Percentiles rank a stretch among this genome's conserved stretches.
Evolutionary conservation across 2,113 vertebrate species (phyloP).

Genomic region (Holacanthus passer): DNA sequence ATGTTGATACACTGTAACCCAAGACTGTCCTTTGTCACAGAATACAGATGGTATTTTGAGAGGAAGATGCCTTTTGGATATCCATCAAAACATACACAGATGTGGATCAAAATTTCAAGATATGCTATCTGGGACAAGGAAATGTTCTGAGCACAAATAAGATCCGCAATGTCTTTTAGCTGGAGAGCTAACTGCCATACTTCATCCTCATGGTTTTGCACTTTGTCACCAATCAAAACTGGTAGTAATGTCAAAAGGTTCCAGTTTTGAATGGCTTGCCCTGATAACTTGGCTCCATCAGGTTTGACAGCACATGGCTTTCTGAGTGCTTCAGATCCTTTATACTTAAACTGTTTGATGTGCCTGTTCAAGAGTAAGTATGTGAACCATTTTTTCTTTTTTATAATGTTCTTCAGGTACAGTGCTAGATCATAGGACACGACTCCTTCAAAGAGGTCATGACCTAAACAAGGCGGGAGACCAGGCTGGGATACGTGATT

Average conservation of each 20-base stretch:
- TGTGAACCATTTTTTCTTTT: conserved; percentile 33
- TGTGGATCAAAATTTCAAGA: conserved; percentile 22
- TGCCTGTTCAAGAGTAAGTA: conserved; percentile 19
- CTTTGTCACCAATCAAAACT: conserved; percentile 30
- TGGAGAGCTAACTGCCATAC: conserved; percentile 37
- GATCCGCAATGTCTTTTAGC: conserved; percentile 26
- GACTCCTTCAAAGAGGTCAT: conserved; percentile 36
- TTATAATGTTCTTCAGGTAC: conserved; percentile 40
- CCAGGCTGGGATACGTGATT: conserved; percentile 35
- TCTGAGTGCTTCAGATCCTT: conserved; percentile 31
- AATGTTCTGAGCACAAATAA: conserved; percentile 39
- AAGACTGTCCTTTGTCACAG: neutral
- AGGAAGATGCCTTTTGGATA: no score
- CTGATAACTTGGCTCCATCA: conserved; percentile 30
- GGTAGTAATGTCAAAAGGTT: conserved; percentile 44
- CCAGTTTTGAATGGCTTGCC: conserved; percentile 40
- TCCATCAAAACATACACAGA: no score
- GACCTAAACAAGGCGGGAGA: conserved; percentile 29
- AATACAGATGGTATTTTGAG: neutral
- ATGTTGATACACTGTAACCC: neutral
- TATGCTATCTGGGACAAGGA: conserved; percentile 25
- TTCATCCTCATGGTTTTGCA: conserved; percentile 29
- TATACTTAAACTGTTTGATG: conserved; percentile 44
- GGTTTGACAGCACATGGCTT: conserved; percentile 29
- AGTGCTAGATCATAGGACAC: conserved; percentile 34